Base-by-base conservation (phyloP, 1,140 invertebrate genomes). In the Penaeus vannamei region DNA sequence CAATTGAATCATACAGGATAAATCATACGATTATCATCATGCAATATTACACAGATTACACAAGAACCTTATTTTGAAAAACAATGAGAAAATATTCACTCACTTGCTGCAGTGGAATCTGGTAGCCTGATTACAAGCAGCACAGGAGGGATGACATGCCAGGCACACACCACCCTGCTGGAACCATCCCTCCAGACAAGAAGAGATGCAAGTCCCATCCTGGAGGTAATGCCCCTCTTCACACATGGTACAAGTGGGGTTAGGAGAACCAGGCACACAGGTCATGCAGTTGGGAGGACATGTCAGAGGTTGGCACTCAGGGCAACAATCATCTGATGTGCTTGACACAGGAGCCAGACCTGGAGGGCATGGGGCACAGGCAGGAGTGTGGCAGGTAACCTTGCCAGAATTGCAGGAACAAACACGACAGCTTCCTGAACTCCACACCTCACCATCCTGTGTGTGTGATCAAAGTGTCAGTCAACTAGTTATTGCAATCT, bases 381-480 rank as follows among this genome's bases (percentile, higher is more conserved):
- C 69, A 32, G 82, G 81, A 10, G 42, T 61, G 42, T 89, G 84
- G 59, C 87, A 89, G 17, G 82, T 89, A n/a, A 85, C 82, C 53
- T 69, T 79, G 1, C 87, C 87, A 60, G 46, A 60, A 64, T 10
- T 60, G 84, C 87, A 89, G 17, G 87, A 89, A 53, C 87, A 89
- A 42, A 89, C 29, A 19, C 84, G 81, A 62, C 87, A 89, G 23
- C 64, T 62, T 17, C 83, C 87, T 66, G 81, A 76, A 42, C 46
- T 89, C 87, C 87, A 89, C 23, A 85, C 72, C 19, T 89, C 87
- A 23, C 87, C 87, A 85, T 64, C 36, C 87, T 89, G 83, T 64
- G 19, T 26, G 60, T 22, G n/a, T 2, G 62, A 23, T 79, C 22
- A n/a, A 81, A 7, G 4, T 53, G 53, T 53, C 53, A 53, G 53